Conservation (phyloP, 2,113 vertebrate genomes). For the Platichthys stellatus region DNA sequence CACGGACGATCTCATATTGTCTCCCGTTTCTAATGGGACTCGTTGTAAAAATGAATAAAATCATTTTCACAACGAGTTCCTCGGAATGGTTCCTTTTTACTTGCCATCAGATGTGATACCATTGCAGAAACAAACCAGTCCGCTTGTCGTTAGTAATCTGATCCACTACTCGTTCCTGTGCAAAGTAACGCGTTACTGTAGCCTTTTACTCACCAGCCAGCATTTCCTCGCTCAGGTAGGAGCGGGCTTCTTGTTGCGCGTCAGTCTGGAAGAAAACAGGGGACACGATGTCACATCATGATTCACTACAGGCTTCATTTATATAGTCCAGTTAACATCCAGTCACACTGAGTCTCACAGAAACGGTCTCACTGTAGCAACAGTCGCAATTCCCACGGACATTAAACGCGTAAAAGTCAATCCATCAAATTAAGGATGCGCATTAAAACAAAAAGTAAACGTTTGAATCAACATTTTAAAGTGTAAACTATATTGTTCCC, state of each 20-base stretch:
- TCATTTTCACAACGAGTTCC: no score
- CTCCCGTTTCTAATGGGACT: background rate
- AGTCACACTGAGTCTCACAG: background rate
- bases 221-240: constrained; percentile 99
- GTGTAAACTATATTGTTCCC: no score
- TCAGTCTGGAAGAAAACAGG: constrained; percentile 87
- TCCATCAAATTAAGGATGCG: background rate
- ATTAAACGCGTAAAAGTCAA: background rate
- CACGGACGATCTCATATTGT: background rate
- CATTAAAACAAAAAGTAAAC: background rate
- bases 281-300: constrained; percentile 8
- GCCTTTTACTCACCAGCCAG: constrained; percentile 87
- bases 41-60: no score
- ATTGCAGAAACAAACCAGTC: background rate
- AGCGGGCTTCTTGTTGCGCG: constrained; percentile 95
- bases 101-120: no score
- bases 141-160: background rate
- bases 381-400: no score
- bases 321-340: background rate
- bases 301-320: constrained; percentile 4
- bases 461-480: background rate
- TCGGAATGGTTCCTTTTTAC: background rate
- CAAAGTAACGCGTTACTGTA: constrained; percentile 11
- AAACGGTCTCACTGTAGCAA: background rate
- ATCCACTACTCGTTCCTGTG: no score